phyloP scores from a whole-genome alignment of 2,797 vertebrate species.

The Cheirogaleus major region DNA sequence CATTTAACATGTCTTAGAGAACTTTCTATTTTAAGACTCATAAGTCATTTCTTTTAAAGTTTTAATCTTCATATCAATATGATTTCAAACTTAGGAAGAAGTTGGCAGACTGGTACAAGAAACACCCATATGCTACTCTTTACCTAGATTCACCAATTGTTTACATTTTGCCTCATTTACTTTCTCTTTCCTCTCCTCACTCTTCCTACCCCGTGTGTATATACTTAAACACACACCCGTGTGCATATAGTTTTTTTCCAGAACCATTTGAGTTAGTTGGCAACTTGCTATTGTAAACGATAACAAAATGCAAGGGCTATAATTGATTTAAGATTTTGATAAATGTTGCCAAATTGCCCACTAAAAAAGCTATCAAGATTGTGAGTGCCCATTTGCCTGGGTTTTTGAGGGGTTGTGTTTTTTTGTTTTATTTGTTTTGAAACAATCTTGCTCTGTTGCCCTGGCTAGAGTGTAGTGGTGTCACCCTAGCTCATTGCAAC shows the following conservation, averaged over 20 bases:
- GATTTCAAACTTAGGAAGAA: background rate
- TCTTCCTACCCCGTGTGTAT: rapidly evolving
- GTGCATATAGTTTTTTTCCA: background rate
- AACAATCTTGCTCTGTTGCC: background rate
- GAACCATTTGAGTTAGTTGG: background rate
- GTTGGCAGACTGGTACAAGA: background rate
- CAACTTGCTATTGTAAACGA: background rate
- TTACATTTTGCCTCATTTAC: background rate
- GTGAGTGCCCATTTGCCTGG: background rate
- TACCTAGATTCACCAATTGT: rapidly evolving
- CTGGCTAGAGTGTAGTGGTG: background rate
- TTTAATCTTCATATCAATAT: background rate
- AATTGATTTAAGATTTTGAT: background rate
- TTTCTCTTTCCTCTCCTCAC: background rate
- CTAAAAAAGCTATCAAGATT: background rate
- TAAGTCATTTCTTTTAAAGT: background rate
- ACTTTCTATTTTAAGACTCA: background rate
- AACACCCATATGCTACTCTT: rapidly evolving
- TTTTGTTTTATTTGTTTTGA: too few relatives aligned
- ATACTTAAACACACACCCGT: rapidly evolving
- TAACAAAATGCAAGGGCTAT: background rate
- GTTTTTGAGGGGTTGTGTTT: background rate
- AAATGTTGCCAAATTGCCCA: background rate
- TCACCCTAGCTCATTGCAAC: background rate
- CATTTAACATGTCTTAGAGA: background rate